These are phyloP conservation scores for Cephalopholis sonnerati DNA, from an alignment of 2,113 vertebrate species.

Conservation along the genomic window DNA sequence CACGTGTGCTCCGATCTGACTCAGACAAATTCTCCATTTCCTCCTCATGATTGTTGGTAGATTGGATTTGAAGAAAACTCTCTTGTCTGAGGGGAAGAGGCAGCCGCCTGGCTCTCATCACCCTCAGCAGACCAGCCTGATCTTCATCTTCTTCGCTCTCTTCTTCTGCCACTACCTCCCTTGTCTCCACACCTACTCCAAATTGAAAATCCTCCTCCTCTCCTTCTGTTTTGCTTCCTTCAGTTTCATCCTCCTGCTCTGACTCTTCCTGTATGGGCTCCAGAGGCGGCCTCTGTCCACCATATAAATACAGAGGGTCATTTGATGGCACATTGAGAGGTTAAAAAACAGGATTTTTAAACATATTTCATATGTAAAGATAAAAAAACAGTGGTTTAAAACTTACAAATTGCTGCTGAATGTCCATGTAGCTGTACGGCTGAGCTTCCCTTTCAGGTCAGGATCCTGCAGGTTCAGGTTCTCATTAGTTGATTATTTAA, in stretches of 20 bases:
- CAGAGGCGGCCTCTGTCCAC: constrained; percentile 24
- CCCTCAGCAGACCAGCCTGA: constrained; percentile 14
- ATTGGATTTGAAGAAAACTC: background rate
- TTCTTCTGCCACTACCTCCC: background rate
- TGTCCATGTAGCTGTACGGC: constrained; percentile 34
- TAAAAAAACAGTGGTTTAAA: background rate
- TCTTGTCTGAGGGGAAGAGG: background rate
- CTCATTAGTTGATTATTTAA: constrained; percentile 42
- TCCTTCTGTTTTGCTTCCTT: background rate
- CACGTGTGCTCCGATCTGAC: background rate
- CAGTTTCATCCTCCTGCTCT: constrained; percentile 43
- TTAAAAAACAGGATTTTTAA: background rate
- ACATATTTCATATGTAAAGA: background rate
- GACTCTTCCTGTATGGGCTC: constrained; percentile 69
- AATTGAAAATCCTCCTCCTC: constrained; percentile 1
- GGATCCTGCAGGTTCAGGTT: background rate
- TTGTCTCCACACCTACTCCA: background rate
- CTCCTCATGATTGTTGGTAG: background rate
- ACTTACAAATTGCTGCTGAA: constrained; percentile 48
- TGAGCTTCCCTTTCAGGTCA: background rate
- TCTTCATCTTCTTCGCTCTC: constrained; percentile 41
- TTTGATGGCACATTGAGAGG: background rate
- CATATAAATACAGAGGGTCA: background rate
- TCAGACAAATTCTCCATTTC: background rate
- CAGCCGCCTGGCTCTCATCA: constrained; percentile 28